phyloP scores from a whole-genome alignment of 2,113 vertebrate genomes.

The Larimichthys crocea region DNA sequence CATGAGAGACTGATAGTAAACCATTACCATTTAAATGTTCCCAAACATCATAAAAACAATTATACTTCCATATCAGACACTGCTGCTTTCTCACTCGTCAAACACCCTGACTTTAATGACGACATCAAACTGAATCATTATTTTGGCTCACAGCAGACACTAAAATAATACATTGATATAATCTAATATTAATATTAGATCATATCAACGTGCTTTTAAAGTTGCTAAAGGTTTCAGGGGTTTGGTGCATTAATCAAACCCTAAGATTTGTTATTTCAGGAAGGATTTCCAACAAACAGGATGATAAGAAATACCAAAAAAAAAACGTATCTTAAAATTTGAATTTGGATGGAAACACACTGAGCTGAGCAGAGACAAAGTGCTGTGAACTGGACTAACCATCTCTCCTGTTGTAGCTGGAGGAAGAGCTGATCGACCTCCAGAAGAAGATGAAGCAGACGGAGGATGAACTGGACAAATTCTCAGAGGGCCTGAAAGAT shows the following conservation, averaged over 20 bases:
- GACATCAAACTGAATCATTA: not conserved
- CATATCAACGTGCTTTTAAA: not conserved
- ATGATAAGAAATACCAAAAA: too few relatives aligned
- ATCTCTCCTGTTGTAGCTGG: conserved; percentile 81
- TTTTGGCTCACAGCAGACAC: not conserved
- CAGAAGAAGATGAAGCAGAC: conserved; percentile 94
- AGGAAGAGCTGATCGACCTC: conserved; percentile 91
- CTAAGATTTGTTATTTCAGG: not conserved
- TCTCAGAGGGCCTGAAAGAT: conserved; percentile 91
- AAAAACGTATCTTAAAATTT: not conserved
- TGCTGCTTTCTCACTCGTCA: conserved; percentile 7
- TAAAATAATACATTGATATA: not conserved
- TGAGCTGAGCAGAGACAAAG: not conserved
- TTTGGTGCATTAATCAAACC: not conserved
- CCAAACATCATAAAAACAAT: conserved; percentile 51
- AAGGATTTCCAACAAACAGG: not conserved
- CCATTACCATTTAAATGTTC: conserved; percentile 46
- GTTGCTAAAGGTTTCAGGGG: not conserved
- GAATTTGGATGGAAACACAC: not conserved
- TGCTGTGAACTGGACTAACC: not conserved
- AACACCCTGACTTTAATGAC: not conserved
- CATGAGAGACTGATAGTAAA: conserved; percentile 65
- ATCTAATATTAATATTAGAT: not conserved
- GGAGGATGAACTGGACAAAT: conserved; percentile 88
- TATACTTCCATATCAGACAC: conserved; percentile 35